Percentiles rank a stretch among this genome's conserved stretches.
phyloP scores from a whole-genome alignment of 2,113 vertebrate species.

The Salvelinus sp. region DNA sequence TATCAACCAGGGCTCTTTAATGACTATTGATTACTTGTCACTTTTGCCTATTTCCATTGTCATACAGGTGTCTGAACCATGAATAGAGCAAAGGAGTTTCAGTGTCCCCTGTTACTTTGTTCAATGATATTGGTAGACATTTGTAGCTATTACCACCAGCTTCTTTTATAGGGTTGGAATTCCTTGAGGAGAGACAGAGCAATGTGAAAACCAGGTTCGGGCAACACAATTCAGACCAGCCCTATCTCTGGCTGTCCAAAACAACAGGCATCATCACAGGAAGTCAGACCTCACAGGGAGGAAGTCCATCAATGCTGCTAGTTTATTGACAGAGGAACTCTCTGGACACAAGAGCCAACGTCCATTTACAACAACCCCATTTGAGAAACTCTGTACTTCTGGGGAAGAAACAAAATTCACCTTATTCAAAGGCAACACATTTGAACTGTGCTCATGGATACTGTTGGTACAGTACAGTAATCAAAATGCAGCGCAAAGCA shows the following conservation, averaged over 20 bases:
- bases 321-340: slow-evolving; percentile 2
- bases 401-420: too few relatives aligned
- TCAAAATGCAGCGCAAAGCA: too few relatives aligned
- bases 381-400: too few relatives aligned
- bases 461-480: too few relatives aligned
- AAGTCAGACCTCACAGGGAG: background rate
- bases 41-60: too few relatives aligned
- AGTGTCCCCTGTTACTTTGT: background rate
- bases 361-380: too few relatives aligned
- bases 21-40: too few relatives aligned
- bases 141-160: background rate
- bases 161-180: background rate
- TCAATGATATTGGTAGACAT: slow-evolving; percentile 6
- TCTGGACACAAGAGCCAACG: too few relatives aligned
- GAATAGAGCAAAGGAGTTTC: background rate
- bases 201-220: background rate
- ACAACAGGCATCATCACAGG: background rate
- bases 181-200: background rate
- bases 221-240: slow-evolving; percentile 6
- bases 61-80: too few relatives aligned
- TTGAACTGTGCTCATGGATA: too few relatives aligned
- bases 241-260: background rate
- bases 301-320: background rate
- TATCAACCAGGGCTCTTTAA: too few relatives aligned
- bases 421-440: too few relatives aligned